Evolutionary conservation across 2,113 vertebrate genomes (phyloP), one percentile per base, ranked within the genome.

Genomic region (Oryzias javanicus): DNA sequence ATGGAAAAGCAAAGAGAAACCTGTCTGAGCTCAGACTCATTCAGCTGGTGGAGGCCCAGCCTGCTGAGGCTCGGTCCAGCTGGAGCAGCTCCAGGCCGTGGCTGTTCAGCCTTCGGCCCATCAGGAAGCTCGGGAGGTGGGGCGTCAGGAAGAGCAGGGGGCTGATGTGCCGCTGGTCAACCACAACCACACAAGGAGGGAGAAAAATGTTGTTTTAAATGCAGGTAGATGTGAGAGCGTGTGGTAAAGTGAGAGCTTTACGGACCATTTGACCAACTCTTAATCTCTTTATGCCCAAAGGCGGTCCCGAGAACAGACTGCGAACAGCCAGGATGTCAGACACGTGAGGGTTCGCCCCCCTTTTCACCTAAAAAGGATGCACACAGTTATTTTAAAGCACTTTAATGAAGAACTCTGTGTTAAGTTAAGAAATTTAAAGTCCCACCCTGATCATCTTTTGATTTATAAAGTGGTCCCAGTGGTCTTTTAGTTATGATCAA

Each of bases 81-180:
- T 91, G 91, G 42, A 88, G 80, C 72, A 98, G 89, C 81, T 96
- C 94, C 67, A 87, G 51, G 19, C 88, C 76, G 18, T 95, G 94
- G 51, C 74, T 83, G 42, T 64, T 90, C 55, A 98, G 89, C 8
- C 95, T 94, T 0, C 7, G 71, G 50, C 92, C 70, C 64, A 98
- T 77, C 55, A 95, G 5, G 27, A 90, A 73, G 0, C 82, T 58
- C 0, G 96, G 97, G 10, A 98, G 75, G 49, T 84, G 73, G 0
- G 94, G 88, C 0, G 93, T 95, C 46, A 98, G 90, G 71, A 98
- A 95, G 79, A 98, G 89, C 62, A 95, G 86, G 0, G 54, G 85
- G 83, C 94, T 93, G 64, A 98, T 83, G 48, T 88, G 86, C 87
- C 85, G 92, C 96, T 98, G 83, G 13, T 55, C 10, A 76, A 72